Evolutionary conservation across 2,113 vertebrate genomes (phyloP).

Genomic region (Hirundichthys speculiger): DNA sequence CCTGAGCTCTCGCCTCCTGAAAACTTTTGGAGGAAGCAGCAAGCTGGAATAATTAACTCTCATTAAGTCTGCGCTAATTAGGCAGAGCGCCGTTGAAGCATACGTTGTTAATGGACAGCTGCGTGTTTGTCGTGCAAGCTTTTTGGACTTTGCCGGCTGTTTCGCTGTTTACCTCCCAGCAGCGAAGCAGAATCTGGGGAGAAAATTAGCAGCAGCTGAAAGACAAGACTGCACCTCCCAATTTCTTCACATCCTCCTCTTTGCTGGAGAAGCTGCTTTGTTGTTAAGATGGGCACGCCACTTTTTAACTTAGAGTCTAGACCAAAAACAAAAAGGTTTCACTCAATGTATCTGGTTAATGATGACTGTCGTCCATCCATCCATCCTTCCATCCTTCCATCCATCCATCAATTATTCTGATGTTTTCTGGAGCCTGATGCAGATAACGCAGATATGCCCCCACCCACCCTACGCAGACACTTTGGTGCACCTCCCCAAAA

Average conservation of each 20-base stretch:
- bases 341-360: no score
- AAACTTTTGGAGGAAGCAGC: constrained; percentile 39
- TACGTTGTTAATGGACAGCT: background rate
- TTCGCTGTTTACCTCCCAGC: constrained; percentile 9
- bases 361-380: no score
- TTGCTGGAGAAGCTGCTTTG: background rate
- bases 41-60: constrained; percentile 35
- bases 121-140: constrained; percentile 19
- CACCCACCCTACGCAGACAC: no score
- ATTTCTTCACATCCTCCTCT: background rate
- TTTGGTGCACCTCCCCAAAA: no score
- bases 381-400: no score
- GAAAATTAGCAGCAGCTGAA: constrained; percentile 27
- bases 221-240: constrained; percentile 29
- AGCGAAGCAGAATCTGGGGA: constrained; percentile 2
- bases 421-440: no score
- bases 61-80: constrained; percentile 50
- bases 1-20: background rate
- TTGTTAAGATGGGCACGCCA: no score
- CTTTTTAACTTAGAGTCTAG: no score
- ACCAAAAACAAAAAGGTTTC: no score
- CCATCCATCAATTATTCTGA: no score
- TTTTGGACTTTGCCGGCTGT: constrained; percentile 10
- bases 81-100: background rate
- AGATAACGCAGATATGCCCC: no score